A percentile compares a stretch with the other conserved stretches of the same genome.
phyloP scores from a whole-genome alignment of 2,797 vertebrate genomes.

The Tenualosa thibaudeaui region DNA sequence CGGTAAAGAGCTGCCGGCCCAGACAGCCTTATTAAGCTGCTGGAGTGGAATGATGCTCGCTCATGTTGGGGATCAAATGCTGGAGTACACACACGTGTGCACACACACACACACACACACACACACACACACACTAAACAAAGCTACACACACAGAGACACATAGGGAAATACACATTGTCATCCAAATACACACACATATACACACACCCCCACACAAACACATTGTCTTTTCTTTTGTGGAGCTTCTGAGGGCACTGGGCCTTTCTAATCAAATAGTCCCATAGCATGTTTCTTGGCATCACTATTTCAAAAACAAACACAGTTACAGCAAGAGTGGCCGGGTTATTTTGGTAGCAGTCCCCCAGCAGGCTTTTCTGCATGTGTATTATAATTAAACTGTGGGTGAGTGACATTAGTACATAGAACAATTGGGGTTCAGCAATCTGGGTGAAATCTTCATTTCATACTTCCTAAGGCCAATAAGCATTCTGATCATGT shows the following conservation, averaged over 20 bases:
- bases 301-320: conserved; percentile 36
- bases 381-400: neutral
- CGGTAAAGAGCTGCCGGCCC: conserved; percentile 87
- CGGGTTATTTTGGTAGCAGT: neutral
- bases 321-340: neutral
- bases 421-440: neutral
- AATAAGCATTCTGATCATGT: neutral
- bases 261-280: conserved; percentile 49
- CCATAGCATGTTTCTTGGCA: neutral
- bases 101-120: conserved; percentile 33
- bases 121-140: conserved; percentile 45
- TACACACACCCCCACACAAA: conserved; percentile 40
- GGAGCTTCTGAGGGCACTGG: conserved; percentile 64
- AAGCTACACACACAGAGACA: conserved; percentile 41
- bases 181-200: conserved; percentile 2
- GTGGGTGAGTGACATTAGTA: neutral
- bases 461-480: conserved; percentile 27
- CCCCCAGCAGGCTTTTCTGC: neutral
- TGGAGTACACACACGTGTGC: conserved; percentile 67
- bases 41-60: conserved; percentile 76
- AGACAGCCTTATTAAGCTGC: conserved; percentile 80
- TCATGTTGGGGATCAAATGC: conserved; percentile 70
- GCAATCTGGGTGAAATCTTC: conserved; percentile 34
- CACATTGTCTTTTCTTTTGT: conserved; percentile 53
- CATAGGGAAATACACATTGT: neutral